A percentile compares a stretch with the other conserved stretches of the same genome.
Conservation (phyloP, 2,797 vertebrate species). For the Channallabes apus region DNA sequence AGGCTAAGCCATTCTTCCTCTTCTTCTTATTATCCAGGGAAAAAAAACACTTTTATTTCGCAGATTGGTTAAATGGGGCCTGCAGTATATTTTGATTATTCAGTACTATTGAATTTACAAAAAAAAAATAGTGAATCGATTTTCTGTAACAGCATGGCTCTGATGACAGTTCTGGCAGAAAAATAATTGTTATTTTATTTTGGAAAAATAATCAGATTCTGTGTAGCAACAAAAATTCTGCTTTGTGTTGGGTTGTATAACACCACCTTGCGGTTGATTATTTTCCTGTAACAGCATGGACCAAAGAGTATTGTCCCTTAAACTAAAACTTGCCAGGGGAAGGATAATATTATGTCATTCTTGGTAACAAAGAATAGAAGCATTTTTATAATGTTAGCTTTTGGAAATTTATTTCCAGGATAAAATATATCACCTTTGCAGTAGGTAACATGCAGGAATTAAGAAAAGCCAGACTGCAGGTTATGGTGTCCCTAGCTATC, state of each 20-base stretch:
- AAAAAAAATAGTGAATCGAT: neutral
- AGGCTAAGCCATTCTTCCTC: too few species aligned
- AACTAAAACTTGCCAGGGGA: neutral
- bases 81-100: neutral
- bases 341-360: neutral
- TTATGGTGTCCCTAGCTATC: neutral
- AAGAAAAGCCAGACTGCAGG: neutral
- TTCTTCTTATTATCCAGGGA: neutral
- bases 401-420: neutral
- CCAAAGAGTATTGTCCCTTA: neutral
- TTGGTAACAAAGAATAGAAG: neutral
- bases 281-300: neutral
- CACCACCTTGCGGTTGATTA: neutral
- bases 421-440: neutral
- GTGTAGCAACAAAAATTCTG: neutral
- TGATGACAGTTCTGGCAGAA: neutral
- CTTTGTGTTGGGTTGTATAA: neutral
- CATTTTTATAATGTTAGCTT: neutral
- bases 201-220: neutral
- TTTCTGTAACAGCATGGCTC: neutral
- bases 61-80: neutral
- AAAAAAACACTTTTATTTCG: neutral
- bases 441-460: neutral
- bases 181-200: neutral
- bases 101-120: neutral